Evolutionary conservation across 1,140 invertebrate genomes (phyloP).

Genomic region (Eumaeus atala): DNA sequence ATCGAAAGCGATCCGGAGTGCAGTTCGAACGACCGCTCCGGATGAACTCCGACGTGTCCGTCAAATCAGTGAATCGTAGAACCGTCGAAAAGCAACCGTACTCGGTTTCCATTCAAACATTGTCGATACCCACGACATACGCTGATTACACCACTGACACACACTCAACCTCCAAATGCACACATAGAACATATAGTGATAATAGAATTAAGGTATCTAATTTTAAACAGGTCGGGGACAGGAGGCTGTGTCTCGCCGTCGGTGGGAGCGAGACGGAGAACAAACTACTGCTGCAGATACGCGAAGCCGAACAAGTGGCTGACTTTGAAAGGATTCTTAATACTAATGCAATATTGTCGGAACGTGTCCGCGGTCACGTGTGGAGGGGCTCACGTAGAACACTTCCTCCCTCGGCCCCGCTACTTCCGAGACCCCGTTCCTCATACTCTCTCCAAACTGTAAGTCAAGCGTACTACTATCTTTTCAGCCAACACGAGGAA

Average conservation of each 20-base stretch:
- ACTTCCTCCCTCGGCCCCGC: conserved; percentile 41
- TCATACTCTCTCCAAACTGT: conserved; percentile 61
- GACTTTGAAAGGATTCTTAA: conserved; percentile 76
- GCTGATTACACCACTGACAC: conserved; percentile 43
- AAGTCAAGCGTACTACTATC: conserved; percentile 61
- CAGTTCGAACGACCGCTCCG: not conserved
- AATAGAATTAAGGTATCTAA: conserved; percentile 58
- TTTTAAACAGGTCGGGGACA: conserved; percentile 63
- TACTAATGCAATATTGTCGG: conserved; percentile 71
- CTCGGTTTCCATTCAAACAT: conserved; percentile 49
- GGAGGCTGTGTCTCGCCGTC: conserved; percentile 55
- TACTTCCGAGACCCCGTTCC: conserved; percentile 53
- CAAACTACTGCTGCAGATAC: conserved; percentile 68
- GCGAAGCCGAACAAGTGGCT: conserved; percentile 71
- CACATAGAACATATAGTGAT: conserved; percentile 33
- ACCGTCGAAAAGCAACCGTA: conserved; percentile 49
- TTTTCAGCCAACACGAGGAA: conserved; percentile 65
- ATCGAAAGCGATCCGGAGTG: conserved; percentile 16
- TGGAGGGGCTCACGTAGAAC: conserved; percentile 45
- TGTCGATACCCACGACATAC: conserved; percentile 61
- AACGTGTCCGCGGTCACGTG: conserved; percentile 51
- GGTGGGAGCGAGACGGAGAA: conserved; percentile 65
- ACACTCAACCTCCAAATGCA: conserved; percentile 54
- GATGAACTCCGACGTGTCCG: conserved; percentile 20
- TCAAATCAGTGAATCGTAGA: conserved; percentile 49